These are phyloP conservation scores for Halcyon badia DNA, from an alignment of 2,797 vertebrate genomes.

Conservation along the genomic window DNA sequence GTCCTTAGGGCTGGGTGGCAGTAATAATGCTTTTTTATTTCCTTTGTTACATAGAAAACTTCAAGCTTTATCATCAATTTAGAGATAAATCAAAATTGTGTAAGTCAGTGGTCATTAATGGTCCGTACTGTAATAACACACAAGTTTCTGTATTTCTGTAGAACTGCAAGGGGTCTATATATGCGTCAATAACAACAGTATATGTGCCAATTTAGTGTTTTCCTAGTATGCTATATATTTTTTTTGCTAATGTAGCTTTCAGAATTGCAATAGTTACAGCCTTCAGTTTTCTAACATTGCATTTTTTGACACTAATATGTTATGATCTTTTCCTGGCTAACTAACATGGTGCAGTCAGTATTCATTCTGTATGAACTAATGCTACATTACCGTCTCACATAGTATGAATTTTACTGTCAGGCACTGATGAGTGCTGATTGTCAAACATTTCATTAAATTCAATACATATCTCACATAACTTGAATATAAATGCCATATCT, in stretches of 20 bases:
- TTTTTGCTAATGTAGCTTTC: neutral
- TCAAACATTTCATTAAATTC: conserved; percentile 57
- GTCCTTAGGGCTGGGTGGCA: neutral
- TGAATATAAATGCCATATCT: conserved; percentile 26
- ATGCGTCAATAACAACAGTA: neutral
- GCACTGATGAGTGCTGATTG: conserved; percentile 32
- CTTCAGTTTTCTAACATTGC: neutral
- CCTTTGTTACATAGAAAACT: neutral
- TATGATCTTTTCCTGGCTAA: conserved; percentile 21
- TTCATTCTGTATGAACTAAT: conserved; percentile 39
- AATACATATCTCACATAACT: neutral
- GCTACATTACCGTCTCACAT: neutral
- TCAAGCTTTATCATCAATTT: neutral
- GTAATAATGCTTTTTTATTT: neutral
- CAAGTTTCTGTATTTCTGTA: neutral
- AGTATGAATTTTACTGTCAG: conserved; percentile 30
- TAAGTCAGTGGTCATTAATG: neutral
- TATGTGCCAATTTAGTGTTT: neutral
- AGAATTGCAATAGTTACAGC: neutral
- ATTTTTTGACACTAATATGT: conserved; percentile 10
- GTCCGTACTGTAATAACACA: neutral
- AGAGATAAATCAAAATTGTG: neutral
- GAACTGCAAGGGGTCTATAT: neutral
- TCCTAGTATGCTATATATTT: accelerated
- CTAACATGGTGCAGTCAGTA: conserved; percentile 8